A percentile compares a stretch with the other conserved stretches of the same genome.
Evolutionary conservation across 2,888 invertebrate species (phyloP).

Genomic region (Gibbula magus): DNA sequence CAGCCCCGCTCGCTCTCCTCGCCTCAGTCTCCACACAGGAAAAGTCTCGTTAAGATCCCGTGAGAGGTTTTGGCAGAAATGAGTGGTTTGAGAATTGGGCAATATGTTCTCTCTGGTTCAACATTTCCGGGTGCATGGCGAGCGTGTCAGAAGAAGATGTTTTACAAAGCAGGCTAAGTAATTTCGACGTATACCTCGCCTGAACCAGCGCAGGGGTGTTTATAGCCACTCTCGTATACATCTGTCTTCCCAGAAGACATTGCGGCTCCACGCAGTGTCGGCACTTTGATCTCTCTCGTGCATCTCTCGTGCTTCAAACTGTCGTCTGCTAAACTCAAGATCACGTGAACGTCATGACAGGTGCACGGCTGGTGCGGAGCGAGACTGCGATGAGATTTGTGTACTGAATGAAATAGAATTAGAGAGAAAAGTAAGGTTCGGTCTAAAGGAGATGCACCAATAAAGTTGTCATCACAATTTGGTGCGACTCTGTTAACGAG

Average conservation of each 20-base stretch:
- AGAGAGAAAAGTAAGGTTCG: not conserved
- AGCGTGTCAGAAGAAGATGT: constrained; percentile 15
- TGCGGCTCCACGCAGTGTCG: constrained; percentile 7
- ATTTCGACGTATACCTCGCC: constrained; percentile 2
- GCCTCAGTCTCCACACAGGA: not conserved
- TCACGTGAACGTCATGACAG: constrained; percentile 16
- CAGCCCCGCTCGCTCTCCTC: not conserved
- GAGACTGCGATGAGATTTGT: not conserved
- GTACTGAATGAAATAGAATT: constrained; percentile 12
- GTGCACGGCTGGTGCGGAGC: not conserved
- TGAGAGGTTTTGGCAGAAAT: constrained; percentile 10
- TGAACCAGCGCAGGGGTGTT: not conserved
- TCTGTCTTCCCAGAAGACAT: constrained; percentile 16
- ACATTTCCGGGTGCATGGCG: constrained; percentile 13
- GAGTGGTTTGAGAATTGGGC: constrained; percentile 13
- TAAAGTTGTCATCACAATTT: constrained; percentile 14
- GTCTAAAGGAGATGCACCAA: not conserved
- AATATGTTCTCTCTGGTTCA: constrained; percentile 11
- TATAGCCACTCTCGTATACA: constrained; percentile 2
- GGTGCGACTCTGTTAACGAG: constrained; percentile 10
- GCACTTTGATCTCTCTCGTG: constrained; percentile 22
- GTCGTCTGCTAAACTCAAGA: constrained; percentile 16
- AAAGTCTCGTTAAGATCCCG: constrained; percentile 8
- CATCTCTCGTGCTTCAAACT: constrained; percentile 22
- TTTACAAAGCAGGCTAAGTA: constrained; percentile 19